These are phyloP conservation scores for Drosophila novamexicana DNA, from an alignment of 1,140 invertebrate species.

Conservation along the genomic window DNA sequence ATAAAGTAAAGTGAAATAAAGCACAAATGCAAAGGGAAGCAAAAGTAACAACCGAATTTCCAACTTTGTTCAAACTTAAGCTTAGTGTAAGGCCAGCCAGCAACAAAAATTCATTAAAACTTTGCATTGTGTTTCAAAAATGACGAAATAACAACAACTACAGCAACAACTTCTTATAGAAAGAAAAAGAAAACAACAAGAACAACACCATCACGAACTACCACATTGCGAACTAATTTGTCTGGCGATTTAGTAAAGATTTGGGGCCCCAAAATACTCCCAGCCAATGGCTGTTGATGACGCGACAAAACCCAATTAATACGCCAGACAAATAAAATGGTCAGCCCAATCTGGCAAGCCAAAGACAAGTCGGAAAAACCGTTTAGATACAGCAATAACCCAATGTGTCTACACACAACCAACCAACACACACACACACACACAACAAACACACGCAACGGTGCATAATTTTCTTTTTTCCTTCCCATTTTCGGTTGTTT, in stretches of 20 bases:
- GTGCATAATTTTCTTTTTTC: conserved; percentile 65
- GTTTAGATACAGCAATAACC: conserved; percentile 82
- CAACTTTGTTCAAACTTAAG: conserved; percentile 65
- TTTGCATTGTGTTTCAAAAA: conserved; percentile 73
- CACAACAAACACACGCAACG: conserved; percentile 53
- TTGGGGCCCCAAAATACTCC: conserved; percentile 27
- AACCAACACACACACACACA: conserved; percentile 11
- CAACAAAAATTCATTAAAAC: conserved; percentile 76
- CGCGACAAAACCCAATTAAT: conserved; percentile 82
- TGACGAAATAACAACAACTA: conserved; percentile 26
- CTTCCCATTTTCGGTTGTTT: conserved; percentile 44
- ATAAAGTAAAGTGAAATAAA: conserved; percentile 13
- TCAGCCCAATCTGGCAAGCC: conserved; percentile 11
- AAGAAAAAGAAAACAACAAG: background rate
- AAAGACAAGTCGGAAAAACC: conserved; percentile 47
- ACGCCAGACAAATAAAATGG: conserved; percentile 79
- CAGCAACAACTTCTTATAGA: conserved; percentile 15
- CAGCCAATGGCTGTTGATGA: conserved; percentile 55
- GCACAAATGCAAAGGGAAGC: conserved; percentile 32
- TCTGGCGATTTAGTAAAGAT: conserved; percentile 72
- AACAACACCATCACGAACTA: conserved; percentile 30
- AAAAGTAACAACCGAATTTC: conserved; percentile 65
- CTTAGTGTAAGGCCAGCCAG: conserved; percentile 61
- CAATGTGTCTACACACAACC: conserved; percentile 68
- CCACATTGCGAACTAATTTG: conserved; percentile 78